Conservation (phyloP, 35 echinoderm and acorn worm species). For the Apostichopus japonicus region DNA sequence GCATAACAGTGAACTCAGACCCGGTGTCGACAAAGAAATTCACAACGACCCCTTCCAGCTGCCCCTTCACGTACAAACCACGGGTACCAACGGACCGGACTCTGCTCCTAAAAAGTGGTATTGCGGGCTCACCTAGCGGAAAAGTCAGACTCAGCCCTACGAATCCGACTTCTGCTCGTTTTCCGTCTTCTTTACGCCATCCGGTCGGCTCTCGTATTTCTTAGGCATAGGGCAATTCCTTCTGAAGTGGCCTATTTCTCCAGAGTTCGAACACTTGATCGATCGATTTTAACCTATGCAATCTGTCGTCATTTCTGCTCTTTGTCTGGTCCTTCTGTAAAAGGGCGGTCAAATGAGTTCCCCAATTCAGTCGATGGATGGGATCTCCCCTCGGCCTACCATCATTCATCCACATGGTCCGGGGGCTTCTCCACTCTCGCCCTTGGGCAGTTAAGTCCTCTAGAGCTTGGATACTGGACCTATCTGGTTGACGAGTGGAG, state of each 20-base stretch:
- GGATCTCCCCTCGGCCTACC: neutral
- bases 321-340: neutral
- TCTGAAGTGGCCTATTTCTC: neutral
- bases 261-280: no score
- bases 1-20: constrained; percentile 22
- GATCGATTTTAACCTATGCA: neutral
- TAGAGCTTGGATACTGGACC: no score
- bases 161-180: constrained; percentile 30
- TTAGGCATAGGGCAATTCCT: neutral
- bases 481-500: neutral
- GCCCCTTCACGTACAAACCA: constrained; percentile 25
- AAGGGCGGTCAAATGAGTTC: neutral
- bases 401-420: neutral
- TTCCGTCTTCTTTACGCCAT: neutral
- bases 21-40: constrained; percentile 19
- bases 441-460: neutral
- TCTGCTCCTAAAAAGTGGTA: neutral
- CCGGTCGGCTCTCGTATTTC: neutral
- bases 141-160: constrained; percentile 10
- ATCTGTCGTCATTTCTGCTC: neutral
- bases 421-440: no score
- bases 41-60: constrained; percentile 17
- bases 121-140: neutral
- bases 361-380: neutral
- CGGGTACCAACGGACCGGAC: neutral